Evolutionary conservation across 2,797 vertebrate species (phyloP).

Genomic region (Typhlichthys subterraneus): DNA sequence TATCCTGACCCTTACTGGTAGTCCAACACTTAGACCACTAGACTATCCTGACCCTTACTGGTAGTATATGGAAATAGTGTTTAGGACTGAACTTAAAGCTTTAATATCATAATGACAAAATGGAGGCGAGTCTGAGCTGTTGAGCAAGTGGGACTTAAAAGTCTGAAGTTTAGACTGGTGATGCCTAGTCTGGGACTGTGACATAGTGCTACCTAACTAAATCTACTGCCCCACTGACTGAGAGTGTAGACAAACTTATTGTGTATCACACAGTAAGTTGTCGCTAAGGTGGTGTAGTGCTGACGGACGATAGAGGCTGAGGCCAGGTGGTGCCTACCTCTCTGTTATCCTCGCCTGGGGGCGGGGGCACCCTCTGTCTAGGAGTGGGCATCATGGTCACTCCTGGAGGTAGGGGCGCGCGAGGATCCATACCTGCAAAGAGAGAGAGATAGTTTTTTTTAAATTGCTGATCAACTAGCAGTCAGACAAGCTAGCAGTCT

Average conservation of each 20-base stretch:
- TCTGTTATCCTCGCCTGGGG: conserved; percentile 87
- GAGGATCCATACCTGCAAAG: conserved; percentile 61
- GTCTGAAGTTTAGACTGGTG: no score
- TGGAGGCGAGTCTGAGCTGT: neutral
- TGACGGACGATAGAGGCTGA: neutral
- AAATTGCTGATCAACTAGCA: no score
- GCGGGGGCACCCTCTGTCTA: conserved; percentile 82
- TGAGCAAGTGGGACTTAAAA: no score
- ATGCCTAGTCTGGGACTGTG: no score
- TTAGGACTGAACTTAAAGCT: no score
- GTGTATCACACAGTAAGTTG: neutral
- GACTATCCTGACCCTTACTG: no score
- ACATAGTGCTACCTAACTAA: no score
- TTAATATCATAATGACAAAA: neutral
- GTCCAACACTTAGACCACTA: no score
- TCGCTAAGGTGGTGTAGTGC: no score
- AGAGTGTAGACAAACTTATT: neutral
- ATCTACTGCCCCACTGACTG: neutral
- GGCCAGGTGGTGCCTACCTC: conserved; percentile 71
- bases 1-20: no score
- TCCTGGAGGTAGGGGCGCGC: conserved; percentile 79
- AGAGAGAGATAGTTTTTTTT: neutral
- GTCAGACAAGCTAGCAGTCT: no score
- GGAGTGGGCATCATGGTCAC: conserved; percentile 75
- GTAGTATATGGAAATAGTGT: no score